phyloP scores from a whole-genome alignment of 2,113 vertebrate genomes.

The Natator depressus region DNA sequence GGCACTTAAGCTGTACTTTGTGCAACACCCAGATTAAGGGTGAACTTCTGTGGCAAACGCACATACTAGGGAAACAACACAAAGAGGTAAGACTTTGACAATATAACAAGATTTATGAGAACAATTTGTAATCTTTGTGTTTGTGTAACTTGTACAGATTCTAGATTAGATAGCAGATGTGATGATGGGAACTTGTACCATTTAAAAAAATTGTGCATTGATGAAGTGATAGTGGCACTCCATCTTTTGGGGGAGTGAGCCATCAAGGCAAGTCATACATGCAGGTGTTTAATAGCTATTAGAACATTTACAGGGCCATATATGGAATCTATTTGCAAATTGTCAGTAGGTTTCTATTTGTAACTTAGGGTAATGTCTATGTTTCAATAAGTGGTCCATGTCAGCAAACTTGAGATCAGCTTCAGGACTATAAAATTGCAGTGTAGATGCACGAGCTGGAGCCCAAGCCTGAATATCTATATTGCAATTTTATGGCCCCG shows the following conservation, averaged over 20 bases:
- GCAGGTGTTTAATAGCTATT: not conserved
- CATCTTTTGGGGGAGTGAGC: not conserved
- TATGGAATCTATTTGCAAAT: not conserved
- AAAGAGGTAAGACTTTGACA: slow-evolving; percentile 80
- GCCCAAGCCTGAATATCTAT: too few relatives aligned
- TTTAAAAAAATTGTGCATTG: not conserved
- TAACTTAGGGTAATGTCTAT: not conserved
- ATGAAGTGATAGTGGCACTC: not conserved
- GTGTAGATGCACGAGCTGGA: not conserved
- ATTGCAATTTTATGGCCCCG: too few relatives aligned
- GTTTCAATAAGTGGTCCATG: not conserved
- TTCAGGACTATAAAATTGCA: too few relatives aligned
- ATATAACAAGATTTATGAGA: not conserved
- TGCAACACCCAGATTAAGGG: slow-evolving; percentile 89
- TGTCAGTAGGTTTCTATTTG: not conserved
- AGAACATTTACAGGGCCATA: not conserved
- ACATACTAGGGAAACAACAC: slow-evolving; percentile 92
- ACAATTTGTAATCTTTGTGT: not conserved
- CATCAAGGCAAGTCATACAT: not conserved
- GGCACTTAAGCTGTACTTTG: slow-evolving; percentile 88
- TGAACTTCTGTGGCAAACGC: slow-evolving; percentile 93
- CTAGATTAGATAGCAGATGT: not conserved
- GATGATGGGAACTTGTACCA: not conserved
- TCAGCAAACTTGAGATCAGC: not conserved
- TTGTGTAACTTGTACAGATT: not conserved